Percentiles rank a stretch among this genome's conserved stretches.
Evolutionary conservation across 2,888 invertebrate genomes (phyloP).

Genomic region (Metallyticus violacea): DNA sequence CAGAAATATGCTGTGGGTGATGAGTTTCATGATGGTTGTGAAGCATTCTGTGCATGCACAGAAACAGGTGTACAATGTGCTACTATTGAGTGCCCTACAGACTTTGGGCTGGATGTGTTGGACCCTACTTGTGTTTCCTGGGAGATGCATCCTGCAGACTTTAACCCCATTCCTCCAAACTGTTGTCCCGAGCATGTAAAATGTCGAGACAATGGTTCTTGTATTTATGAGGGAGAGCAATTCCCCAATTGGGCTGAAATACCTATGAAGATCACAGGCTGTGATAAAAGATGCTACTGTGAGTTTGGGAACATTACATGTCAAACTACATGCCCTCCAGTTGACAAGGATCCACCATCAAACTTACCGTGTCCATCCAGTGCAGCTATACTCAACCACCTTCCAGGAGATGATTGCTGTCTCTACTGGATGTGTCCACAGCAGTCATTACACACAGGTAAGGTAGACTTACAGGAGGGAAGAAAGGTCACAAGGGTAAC

Average conservation of each 20-base stretch:
- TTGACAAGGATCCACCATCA: slow-evolving; percentile 72
- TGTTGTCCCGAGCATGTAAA: slow-evolving; percentile 76
- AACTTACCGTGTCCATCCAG: slow-evolving; percentile 68
- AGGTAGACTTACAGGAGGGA: too few relatives aligned
- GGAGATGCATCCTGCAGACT: slow-evolving; percentile 75
- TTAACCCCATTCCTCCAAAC: slow-evolving; percentile 67
- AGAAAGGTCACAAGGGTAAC: too few relatives aligned
- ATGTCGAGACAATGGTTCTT: slow-evolving; percentile 80
- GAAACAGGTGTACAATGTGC: slow-evolving; percentile 70
- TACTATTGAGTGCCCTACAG: slow-evolving; percentile 77
- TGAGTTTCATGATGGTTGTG: slow-evolving; percentile 80
- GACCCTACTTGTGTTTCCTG: slow-evolving; percentile 82
- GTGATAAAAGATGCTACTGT: slow-evolving; percentile 82
- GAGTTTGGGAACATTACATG: slow-evolving; percentile 86
- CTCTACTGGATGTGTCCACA: slow-evolving; percentile 65
- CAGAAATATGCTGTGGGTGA: slow-evolving; percentile 49
- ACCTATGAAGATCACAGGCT: slow-evolving; percentile 73
- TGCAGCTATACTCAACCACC: slow-evolving; percentile 62
- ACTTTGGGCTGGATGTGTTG: slow-evolving; percentile 79
- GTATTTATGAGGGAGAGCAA: slow-evolving; percentile 64
- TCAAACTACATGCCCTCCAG: slow-evolving; percentile 74
- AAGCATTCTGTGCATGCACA: slow-evolving; percentile 73
- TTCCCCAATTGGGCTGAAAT: slow-evolving; percentile 52
- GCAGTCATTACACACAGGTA: background rate
- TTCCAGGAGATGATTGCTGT: slow-evolving; percentile 79